Percentiles rank a stretch among this genome's conserved stretches.
Conservation (phyloP, 2,888 invertebrate species). For the Agelastica alni region DNA sequence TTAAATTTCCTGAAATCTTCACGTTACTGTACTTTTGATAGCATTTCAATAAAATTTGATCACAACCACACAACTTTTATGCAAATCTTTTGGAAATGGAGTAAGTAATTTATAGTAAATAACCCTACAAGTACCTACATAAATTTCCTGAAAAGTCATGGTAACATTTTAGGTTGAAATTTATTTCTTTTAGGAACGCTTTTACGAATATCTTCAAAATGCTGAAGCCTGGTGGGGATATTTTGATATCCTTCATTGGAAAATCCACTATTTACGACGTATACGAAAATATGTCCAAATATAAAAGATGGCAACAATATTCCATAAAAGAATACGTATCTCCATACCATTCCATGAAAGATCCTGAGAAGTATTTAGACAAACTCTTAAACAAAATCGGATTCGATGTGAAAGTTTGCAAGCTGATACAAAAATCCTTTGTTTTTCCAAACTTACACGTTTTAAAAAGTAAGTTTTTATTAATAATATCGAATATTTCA, state of each 20-base stretch:
- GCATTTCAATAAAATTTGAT: too few relatives aligned
- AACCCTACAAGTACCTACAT: too few relatives aligned
- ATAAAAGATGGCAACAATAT: slow-evolving; percentile 64
- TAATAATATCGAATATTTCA: background rate
- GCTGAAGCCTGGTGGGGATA: slow-evolving; percentile 70
- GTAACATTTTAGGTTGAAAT: too few relatives aligned
- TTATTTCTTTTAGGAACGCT: slow-evolving; percentile 58
- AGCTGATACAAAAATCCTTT: slow-evolving; percentile 62
- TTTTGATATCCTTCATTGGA: slow-evolving; percentile 70
- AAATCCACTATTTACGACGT: slow-evolving; percentile 71
- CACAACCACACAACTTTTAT: too few relatives aligned
- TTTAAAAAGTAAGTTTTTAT: slow-evolving; percentile 62
- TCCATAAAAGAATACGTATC: slow-evolving; percentile 70
- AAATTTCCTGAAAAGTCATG: too few relatives aligned
- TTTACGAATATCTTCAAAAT: slow-evolving; percentile 68
- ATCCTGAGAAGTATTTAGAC: slow-evolving; percentile 62
- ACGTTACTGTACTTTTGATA: too few relatives aligned
- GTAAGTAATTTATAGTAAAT: too few relatives aligned
- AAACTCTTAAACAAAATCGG: slow-evolving; percentile 64
- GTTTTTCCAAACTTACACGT: slow-evolving; percentile 62
- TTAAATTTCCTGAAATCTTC: too few relatives aligned
- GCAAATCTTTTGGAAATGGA: too few relatives aligned
- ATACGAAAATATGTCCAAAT: slow-evolving; percentile 65
- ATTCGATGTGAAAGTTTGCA: slow-evolving; percentile 65
- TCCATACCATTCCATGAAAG: slow-evolving; percentile 66